These are phyloP conservation scores for Acanthornis magna DNA, from an alignment of 2,797 vertebrate genomes.

Conservation along the genomic window DNA sequence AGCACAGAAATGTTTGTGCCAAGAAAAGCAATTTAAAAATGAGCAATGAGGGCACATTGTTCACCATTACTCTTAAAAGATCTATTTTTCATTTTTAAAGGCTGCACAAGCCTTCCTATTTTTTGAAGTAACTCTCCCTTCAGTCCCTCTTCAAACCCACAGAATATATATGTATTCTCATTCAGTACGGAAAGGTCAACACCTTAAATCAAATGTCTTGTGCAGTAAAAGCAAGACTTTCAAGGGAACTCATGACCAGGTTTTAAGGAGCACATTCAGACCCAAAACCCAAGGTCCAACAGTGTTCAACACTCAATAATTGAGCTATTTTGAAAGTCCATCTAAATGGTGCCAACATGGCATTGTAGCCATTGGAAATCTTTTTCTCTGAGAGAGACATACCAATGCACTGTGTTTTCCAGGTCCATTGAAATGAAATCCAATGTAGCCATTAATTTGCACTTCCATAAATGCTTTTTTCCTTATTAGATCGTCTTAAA, in stretches of 20 bases:
- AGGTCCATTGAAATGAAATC: not conserved
- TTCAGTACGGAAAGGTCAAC: constrained; percentile 12
- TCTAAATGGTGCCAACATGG: not conserved
- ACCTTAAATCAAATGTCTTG: constrained; percentile 3
- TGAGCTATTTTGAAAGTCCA: not conserved
- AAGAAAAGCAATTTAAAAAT: constrained; percentile 59
- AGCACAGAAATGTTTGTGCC: not conserved
- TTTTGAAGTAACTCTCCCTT: constrained; percentile 20
- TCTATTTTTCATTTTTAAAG: constrained; percentile 49
- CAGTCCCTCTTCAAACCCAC: not conserved
- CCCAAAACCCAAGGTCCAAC: not conserved
- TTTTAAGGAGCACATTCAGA: not conserved
- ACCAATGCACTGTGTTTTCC: not conserved
- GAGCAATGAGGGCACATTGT: constrained; percentile 25
- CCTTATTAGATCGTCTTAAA: not conserved
- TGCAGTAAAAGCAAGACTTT: not conserved
- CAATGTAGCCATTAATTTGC: not conserved
- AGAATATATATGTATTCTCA: constrained; percentile 1
- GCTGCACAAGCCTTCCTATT: constrained; percentile 13
- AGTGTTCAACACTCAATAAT: not conserved
- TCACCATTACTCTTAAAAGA: constrained; percentile 32
- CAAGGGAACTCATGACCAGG: not conserved
- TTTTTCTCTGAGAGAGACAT: not conserved
- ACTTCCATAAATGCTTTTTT: not conserved
- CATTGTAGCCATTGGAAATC: not conserved